Evolutionary conservation across 2,888 invertebrate species (phyloP), one percentile per base, ranked within the genome.

Genomic region (Mantis religiosa): DNA sequence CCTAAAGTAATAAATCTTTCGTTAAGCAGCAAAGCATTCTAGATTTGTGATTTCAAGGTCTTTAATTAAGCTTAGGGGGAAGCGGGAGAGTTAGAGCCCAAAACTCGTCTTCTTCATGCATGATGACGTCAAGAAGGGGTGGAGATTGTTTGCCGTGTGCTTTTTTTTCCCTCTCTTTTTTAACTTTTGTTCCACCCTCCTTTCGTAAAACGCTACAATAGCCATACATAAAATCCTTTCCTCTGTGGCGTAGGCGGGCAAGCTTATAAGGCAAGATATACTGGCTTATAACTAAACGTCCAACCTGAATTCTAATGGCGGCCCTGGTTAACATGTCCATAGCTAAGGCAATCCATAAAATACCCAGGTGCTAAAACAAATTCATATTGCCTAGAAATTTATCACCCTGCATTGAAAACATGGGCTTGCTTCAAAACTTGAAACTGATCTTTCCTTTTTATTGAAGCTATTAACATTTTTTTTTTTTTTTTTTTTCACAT

Each of bases 11-110:
- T 88, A 88, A 88, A 88, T 88, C 88, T 85, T 81, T 25, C 28
- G 28, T 41, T 84, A 84, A 88, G 28, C 88, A 84, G 83, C 83
- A 85, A 85, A 14, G 34, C 34, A 54, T 88, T 84, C 83, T 25
- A 82, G 85, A 88, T 88, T 82, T 82, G 85, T 88, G 88, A 88
- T 88, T 88, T 85, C 82, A 88, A 85, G 88, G 85, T 82, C 85
- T 85, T 88, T 88, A 88, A 88, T 88, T 88, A 88, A 88, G 88
- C 54, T 85, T 84, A 84, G 84, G n/a, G 20, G n/a, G 82, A 41
- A 71, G 25, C 54, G 54, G 54, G 27, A 87, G 87, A 82, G 87
- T 87, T 87, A 82, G 54, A 82, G 82, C 82, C 87, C 30, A 87
- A 87, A 87, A 87, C 87, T 87, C 34, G 87, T 82, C 82, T 30